Evolutionary conservation across 1,140 invertebrate species (phyloP).

Genomic region (Palaemon carinicauda): DNA sequence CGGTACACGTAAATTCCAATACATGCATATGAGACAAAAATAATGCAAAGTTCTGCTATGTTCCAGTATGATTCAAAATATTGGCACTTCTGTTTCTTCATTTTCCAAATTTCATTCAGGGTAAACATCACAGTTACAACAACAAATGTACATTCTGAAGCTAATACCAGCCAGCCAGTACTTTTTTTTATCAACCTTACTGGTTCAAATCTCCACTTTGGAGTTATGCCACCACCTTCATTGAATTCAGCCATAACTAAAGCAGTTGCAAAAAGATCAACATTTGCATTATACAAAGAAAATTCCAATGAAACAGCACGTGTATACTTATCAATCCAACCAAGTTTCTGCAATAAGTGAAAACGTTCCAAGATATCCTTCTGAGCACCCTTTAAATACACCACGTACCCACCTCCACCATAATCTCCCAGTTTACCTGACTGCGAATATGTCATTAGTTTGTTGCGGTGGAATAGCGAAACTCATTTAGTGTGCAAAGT

Average conservation of each 20-base stretch:
- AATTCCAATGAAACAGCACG: slow-evolving; percentile 51
- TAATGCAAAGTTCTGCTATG: neutral
- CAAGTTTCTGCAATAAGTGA: slow-evolving; percentile 2
- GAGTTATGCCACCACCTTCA: slow-evolving; percentile 46
- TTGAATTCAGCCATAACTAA: slow-evolving; percentile 62
- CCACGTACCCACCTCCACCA: slow-evolving; percentile 53
- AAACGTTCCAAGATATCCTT: slow-evolving; percentile 9
- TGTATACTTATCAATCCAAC: slow-evolving; percentile 54
- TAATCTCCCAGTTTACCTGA: slow-evolving; percentile 39
- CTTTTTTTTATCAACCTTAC: slow-evolving; percentile 17
- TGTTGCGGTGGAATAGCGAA: slow-evolving; percentile 22
- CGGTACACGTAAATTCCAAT: neutral
- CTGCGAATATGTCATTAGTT: slow-evolving; percentile 26
- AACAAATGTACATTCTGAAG: neutral
- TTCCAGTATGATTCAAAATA: neutral
- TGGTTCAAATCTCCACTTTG: slow-evolving; percentile 50
- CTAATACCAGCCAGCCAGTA: neutral
- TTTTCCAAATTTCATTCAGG: neutral
- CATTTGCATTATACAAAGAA: slow-evolving; percentile 61
- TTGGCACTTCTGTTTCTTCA: neutral
- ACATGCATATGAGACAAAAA: neutral
- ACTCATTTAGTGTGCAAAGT: slow-evolving; percentile 25
- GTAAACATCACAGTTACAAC: neutral
- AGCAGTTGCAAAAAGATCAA: slow-evolving; percentile 58
- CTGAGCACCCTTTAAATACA: slow-evolving; percentile 11